A percentile compares a stretch with the other conserved stretches of the same genome.
Evolutionary conservation across 2,113 vertebrate genomes (phyloP).

Genomic region (Natator depressus): DNA sequence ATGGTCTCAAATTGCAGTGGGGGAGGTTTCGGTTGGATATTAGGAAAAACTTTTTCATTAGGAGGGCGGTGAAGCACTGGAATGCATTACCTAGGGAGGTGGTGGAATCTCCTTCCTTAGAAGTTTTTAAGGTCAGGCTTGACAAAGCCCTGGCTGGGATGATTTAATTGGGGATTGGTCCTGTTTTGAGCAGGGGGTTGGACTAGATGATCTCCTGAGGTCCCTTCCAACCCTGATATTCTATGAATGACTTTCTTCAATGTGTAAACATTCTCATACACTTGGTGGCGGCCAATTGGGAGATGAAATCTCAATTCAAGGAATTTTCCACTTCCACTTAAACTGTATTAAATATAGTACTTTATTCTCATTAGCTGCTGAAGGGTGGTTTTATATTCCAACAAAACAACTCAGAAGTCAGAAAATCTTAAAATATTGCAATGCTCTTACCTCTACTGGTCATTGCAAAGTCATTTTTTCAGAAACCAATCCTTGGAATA

Average conservation of each 20-base stretch:
- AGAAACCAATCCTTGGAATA: neutral
- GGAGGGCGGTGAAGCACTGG: too few species aligned
- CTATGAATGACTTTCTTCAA: neutral
- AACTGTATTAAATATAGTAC: constrained; percentile 60
- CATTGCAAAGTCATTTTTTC: neutral
- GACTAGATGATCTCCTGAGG: too few species aligned
- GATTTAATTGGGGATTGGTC: too few species aligned
- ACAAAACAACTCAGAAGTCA: constrained; percentile 16
- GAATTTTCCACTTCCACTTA: constrained; percentile 54
- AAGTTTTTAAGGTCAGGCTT: too few species aligned
- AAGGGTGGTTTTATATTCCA: constrained; percentile 46
- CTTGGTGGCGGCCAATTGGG: constrained; percentile 34
- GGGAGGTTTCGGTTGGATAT: too few species aligned
- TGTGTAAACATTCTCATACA: constrained; percentile 8
- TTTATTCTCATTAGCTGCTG: constrained; percentile 47
- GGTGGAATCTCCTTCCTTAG: too few species aligned
- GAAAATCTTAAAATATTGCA: constrained; percentile 31
- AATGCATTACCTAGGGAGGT: too few species aligned
- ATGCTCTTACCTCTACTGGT: neutral
- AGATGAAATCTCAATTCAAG: constrained; percentile 38
- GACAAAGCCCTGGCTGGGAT: too few species aligned
- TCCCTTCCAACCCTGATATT: too few species aligned
- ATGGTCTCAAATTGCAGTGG: too few species aligned
- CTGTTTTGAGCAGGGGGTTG: too few species aligned
- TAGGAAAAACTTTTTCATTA: too few species aligned